phyloP scores from a whole-genome alignment of 2,888 invertebrate genomes.

The Myathropa florea region DNA sequence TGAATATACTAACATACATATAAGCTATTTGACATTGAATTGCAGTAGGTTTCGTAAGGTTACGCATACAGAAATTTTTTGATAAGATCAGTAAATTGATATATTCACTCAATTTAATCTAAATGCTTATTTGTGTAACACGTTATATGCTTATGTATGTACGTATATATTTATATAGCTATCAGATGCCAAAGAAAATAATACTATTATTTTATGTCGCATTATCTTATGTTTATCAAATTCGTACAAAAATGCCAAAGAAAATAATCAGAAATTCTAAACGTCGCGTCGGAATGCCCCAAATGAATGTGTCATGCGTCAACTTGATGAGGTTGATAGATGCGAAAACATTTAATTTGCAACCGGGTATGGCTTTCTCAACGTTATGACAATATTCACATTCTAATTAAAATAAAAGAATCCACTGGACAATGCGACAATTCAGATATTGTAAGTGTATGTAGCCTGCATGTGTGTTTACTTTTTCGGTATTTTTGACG shows the following conservation, averaged over 20 bases:
- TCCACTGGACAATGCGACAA: slow-evolving; percentile 2
- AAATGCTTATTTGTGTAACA: not conserved
- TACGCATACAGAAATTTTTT: slow-evolving; percentile 9
- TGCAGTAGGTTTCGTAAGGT: slow-evolving; percentile 1
- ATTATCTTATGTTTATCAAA: not conserved
- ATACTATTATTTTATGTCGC: not conserved
- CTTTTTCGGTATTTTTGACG: slow-evolving; percentile 7
- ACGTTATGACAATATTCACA: not conserved
- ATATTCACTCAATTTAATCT: slow-evolving; percentile 8
- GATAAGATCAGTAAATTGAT: slow-evolving; percentile 29
- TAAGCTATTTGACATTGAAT: slow-evolving; percentile 32
- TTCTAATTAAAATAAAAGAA: not conserved
- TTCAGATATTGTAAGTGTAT: not conserved
- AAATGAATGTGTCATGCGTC: slow-evolving; percentile 47
- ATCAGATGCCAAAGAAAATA: not conserved
- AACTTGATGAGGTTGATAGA: slow-evolving; percentile 35
- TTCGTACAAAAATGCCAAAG: slow-evolving; percentile 25
- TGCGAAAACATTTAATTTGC: slow-evolving; percentile 12
- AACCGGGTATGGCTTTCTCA: slow-evolving; percentile 7
- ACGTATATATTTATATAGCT: not conserved
- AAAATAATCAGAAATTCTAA: slow-evolving; percentile 18
- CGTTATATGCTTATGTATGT: not conserved
- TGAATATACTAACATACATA: not conserved
- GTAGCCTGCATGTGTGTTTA: not conserved
- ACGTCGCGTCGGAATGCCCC: not conserved